Percentiles rank a stretch among this genome's conserved stretches.
phyloP scores from a whole-genome alignment of 2,888 invertebrate genomes.

The Odontocolon sp. region DNA sequence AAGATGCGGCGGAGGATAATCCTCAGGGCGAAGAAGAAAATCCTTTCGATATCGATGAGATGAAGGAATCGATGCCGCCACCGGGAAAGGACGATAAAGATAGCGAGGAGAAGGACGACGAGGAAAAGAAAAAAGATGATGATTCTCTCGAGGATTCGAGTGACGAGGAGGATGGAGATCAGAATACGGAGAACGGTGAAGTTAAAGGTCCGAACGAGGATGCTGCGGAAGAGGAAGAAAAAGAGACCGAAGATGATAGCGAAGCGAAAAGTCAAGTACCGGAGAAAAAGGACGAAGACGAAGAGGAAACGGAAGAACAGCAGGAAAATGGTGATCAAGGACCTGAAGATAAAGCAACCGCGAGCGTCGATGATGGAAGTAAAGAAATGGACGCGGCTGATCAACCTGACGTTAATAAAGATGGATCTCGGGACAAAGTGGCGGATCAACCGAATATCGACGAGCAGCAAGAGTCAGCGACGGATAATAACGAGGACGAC shows the following conservation, averaged over 20 bases:
- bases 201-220: conserved; percentile 62
- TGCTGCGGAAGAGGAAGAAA: conserved; percentile 69
- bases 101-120: conserved; percentile 76
- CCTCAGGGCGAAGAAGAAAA: conserved; percentile 86
- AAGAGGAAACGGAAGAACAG: conserved; percentile 80
- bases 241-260: conserved; percentile 72
- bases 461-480: conserved; percentile 79
- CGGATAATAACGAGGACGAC: conserved; percentile 82
- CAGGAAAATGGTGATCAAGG: conserved; percentile 73
- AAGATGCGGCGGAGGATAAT: conserved; percentile 85
- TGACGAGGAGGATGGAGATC: conserved; percentile 79
- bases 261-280: conserved; percentile 68
- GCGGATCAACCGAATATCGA: conserved; percentile 82
- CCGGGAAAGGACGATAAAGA: conserved; percentile 76
- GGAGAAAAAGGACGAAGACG: conserved; percentile 80
- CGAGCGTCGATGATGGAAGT: conserved; percentile 77
- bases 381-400: conserved; percentile 81
- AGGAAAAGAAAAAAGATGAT: conserved; percentile 79
- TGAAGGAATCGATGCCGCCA: conserved; percentile 83
- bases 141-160: conserved; percentile 77
- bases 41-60: conserved; percentile 92
- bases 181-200: conserved; percentile 70
- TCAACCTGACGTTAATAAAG: conserved; percentile 80
- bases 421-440: conserved; percentile 79
- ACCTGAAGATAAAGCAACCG: conserved; percentile 70